These are phyloP conservation scores for Metridium senile DNA, from an alignment of 92 coral and sea anemone species.

Conservation along the genomic window DNA sequence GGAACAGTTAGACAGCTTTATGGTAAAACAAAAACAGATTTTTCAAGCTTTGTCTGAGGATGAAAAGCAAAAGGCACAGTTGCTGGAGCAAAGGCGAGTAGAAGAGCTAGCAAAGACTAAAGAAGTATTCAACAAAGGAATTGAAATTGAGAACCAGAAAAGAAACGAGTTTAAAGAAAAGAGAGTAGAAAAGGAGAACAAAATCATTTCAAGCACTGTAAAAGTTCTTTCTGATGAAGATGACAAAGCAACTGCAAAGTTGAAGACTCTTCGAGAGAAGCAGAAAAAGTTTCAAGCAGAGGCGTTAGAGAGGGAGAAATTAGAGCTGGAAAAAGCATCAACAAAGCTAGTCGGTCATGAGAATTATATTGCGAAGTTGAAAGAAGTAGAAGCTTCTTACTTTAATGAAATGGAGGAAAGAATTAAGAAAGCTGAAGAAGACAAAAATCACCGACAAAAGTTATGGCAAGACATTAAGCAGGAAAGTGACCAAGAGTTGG, in stretches of 20 bases:
- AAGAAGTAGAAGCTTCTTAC: slow-evolving; percentile 38
- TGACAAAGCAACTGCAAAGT: slow-evolving; percentile 29
- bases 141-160: slow-evolving; percentile 46
- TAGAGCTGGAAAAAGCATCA: slow-evolving; percentile 29
- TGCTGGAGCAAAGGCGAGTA: slow-evolving; percentile 18
- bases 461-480: slow-evolving; percentile 41
- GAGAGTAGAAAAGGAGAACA: slow-evolving; percentile 46
- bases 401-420: slow-evolving; percentile 34
- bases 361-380: slow-evolving; percentile 22
- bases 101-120: slow-evolving; percentile 37
- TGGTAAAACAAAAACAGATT: slow-evolving; percentile 23
- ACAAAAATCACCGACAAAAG: slow-evolving; percentile 29
- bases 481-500: slow-evolving; percentile 44
- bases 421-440: slow-evolving; percentile 25
- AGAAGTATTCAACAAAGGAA: slow-evolving; percentile 34
- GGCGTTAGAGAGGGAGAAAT: slow-evolving; percentile 16
- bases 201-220: slow-evolving; percentile 34
- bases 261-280: slow-evolving; percentile 32
- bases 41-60: slow-evolving; percentile 29
- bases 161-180: slow-evolving; percentile 31
- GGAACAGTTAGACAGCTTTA: slow-evolving; percentile 3
- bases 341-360: slow-evolving; percentile 29
- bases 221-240: slow-evolving; percentile 48
- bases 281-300: slow-evolving; percentile 16
- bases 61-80: slow-evolving; percentile 26